Base-by-base conservation (phyloP, 2,888 invertebrate species). In the Allacma fusca region DNA sequence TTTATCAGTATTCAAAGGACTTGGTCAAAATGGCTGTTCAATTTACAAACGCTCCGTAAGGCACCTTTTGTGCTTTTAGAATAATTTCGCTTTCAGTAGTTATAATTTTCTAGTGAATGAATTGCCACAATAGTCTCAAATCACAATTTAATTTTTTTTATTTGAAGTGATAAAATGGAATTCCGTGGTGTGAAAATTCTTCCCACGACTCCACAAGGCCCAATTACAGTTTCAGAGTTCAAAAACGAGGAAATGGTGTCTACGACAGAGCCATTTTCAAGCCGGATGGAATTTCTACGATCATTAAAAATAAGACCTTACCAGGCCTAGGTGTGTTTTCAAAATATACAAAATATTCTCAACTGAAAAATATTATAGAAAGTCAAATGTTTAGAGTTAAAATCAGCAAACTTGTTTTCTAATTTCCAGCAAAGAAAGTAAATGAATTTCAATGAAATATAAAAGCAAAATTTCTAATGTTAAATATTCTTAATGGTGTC, bases 1-100 rank as follows among this genome's bases (percentile, higher is more conserved):
- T n/a, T 50, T 70, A 70, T 23, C 9, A 9, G 44, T 70, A 43
- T 23, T 70, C 70, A 12, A 70, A 70, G 44, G 70, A 70, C 29
- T 44, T 70, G 19, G 70, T 70, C 44, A 70, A 43, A 1, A 12
- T 70, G 44, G 29, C 29, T 1, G 40, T 21, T 13, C 43, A 70
- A 23, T 73, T 73, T 34, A 28, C 62, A 34, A 34, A 21, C 7
- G 28, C 19, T 50, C 28, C 26, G 71, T 71, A 71, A 23, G 65
- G 1, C 4, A 28, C 26, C n/a, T 67, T 29, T 29, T 26, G 28
- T 65, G 12, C 24, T 65, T 21, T 21, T 23, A 21, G 7, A 19
- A n/a, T 62, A n/a, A n/a, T n/a, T 26, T 26, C 4, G 21, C 9
- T 26, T 12, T 26, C 34, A 24, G 1, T 62, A 24, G 24, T 26